phyloP scores from a whole-genome alignment of 2,888 invertebrate genomes.

The Chesias legatella region DNA sequence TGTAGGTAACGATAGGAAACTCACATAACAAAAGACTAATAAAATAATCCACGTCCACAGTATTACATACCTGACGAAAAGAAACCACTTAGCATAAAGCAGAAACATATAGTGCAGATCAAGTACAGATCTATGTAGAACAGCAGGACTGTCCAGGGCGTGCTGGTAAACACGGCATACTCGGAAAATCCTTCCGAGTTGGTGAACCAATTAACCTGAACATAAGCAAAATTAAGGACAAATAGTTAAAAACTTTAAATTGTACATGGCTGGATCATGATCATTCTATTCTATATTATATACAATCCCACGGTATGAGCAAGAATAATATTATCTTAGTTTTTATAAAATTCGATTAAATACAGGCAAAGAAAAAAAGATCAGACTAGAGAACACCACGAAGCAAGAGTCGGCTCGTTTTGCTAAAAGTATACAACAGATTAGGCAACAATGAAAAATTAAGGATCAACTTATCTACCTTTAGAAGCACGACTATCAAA shows the following conservation, averaged over 20 bases:
- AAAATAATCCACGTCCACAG: too few species aligned
- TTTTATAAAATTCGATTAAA: too few species aligned
- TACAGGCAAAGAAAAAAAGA: too few species aligned
- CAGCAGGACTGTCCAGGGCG: constrained; percentile 83
- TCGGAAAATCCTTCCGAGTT: constrained; percentile 65
- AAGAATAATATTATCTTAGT: too few species aligned
- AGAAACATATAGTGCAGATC: constrained; percentile 85
- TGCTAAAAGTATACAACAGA: too few species aligned
- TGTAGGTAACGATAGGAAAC: too few species aligned
- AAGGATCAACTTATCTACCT: constrained; percentile 50
- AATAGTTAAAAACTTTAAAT: neutral
- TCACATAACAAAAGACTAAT: too few species aligned
- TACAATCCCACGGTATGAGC: too few species aligned
- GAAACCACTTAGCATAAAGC: constrained; percentile 89
- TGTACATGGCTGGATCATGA: neutral
- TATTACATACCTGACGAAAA: constrained; percentile 86
- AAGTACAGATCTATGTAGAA: constrained; percentile 86
- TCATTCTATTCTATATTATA: too few species aligned
- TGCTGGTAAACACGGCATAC: constrained; percentile 84
- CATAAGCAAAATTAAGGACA: constrained; percentile 21
- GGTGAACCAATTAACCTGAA: constrained; percentile 76
- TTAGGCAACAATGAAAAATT: too few species aligned
- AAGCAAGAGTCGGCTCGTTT: too few species aligned
- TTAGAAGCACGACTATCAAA: constrained; percentile 80
- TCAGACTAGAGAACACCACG: too few species aligned